These are phyloP conservation scores for Tenebrosternarchus preto DNA, from an alignment of 2,113 vertebrate species.

Conservation along the genomic window DNA sequence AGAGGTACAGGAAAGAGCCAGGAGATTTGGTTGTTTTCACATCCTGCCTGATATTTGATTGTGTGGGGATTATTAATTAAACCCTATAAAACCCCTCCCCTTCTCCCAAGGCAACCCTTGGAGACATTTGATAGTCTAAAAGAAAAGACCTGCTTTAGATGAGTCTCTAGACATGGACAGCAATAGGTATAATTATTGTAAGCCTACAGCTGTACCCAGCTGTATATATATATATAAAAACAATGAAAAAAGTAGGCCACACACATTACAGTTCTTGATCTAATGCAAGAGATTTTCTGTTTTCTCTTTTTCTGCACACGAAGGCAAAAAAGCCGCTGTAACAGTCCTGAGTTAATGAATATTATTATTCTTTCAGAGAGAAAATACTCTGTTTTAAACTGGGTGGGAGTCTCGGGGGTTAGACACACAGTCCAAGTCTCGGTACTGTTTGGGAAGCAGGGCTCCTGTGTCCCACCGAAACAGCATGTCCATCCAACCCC, in stretches of 20 bases:
- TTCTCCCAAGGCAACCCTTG: slow-evolving; percentile 10
- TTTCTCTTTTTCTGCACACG: neutral
- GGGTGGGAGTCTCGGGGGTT: slow-evolving; percentile 29
- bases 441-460: slow-evolving; percentile 54
- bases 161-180: neutral
- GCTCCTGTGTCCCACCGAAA: slow-evolving; percentile 54
- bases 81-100: slow-evolving; percentile 42
- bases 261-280: neutral
- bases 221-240: no score
- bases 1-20: slow-evolving; percentile 60
- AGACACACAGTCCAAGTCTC: slow-evolving; percentile 52
- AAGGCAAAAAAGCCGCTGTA: neutral
- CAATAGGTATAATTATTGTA: slow-evolving; percentile 12
- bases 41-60: slow-evolving; percentile 60
- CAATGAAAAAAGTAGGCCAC: neutral
- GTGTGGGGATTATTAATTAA: slow-evolving; percentile 74
- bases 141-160: slow-evolving; percentile 27
- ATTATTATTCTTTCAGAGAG: neutral
- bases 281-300: neutral
- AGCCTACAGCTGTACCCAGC: neutral
- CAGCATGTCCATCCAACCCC: slow-evolving; percentile 48
- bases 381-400: neutral
- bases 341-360: neutral
- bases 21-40: slow-evolving; percentile 75
- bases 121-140: slow-evolving; percentile 34